Evolutionary conservation across 2,888 invertebrate genomes (phyloP).

Genomic region (Archaeoteleia sp.): DNA sequence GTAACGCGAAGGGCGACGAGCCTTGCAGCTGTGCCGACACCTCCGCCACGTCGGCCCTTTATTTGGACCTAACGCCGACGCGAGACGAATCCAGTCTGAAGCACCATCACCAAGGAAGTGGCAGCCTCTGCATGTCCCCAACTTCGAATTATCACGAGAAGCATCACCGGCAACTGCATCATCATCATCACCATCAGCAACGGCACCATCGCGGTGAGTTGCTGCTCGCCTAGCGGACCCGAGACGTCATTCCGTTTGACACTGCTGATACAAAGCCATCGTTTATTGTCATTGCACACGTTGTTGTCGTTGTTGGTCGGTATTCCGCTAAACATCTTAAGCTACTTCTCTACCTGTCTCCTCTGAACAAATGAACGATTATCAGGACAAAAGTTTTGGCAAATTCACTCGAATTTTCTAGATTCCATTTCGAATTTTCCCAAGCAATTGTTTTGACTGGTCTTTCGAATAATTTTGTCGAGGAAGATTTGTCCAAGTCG

Average conservation of each 20-base stretch:
- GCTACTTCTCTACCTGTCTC: background rate
- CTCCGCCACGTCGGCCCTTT: slow-evolving; percentile 51
- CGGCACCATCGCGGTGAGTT: slow-evolving; percentile 75
- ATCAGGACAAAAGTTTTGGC: background rate
- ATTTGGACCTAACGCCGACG: slow-evolving; percentile 64
- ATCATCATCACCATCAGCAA: slow-evolving; percentile 76
- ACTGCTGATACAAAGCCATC: slow-evolving; percentile 25
- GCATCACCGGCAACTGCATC: slow-evolving; percentile 59
- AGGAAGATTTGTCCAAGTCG: too few species aligned
- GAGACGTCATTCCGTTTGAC: slow-evolving; percentile 38
- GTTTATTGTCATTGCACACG: slow-evolving; percentile 32
- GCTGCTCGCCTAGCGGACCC: slow-evolving; percentile 76
- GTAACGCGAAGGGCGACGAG: slow-evolving; percentile 67
- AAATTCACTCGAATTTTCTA: background rate
- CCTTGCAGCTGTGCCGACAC: slow-evolving; percentile 49
- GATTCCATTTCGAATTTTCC: too few species aligned
- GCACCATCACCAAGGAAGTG: slow-evolving; percentile 50
- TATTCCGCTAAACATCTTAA: slow-evolving; percentile 9
- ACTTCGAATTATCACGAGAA: slow-evolving; percentile 59
- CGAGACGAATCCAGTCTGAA: slow-evolving; percentile 60
- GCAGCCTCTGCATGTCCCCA: slow-evolving; percentile 65
- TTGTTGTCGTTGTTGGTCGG: slow-evolving; percentile 60
- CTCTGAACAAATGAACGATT: background rate
- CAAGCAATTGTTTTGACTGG: too few species aligned
- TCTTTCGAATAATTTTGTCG: too few species aligned